A percentile compares a stretch with the other conserved stretches of the same genome.
Evolutionary conservation across 2,797 vertebrate genomes (phyloP).

Genomic region (Arnoldichthys spilopterus): DNA sequence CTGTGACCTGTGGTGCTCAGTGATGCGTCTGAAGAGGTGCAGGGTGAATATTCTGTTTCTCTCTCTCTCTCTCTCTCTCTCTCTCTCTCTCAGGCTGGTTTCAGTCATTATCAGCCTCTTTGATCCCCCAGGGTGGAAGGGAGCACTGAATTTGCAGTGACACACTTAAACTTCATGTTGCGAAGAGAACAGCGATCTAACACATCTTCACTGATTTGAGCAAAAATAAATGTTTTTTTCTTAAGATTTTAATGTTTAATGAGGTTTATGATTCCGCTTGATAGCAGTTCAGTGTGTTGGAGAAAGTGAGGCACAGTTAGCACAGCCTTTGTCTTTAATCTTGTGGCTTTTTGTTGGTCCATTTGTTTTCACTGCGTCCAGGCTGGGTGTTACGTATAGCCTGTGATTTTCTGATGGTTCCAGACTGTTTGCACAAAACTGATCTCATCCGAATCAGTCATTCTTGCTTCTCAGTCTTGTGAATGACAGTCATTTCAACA

Average conservation of each 20-base stretch:
- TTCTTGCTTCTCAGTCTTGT: neutral
- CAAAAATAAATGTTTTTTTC: constrained; percentile 43
- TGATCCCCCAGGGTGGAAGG: constrained; percentile 28
- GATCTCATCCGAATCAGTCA: neutral
- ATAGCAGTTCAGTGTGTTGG: constrained; percentile 2
- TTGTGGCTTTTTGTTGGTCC: neutral
- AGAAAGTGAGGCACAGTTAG: neutral
- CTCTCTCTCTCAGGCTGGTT: constrained; percentile 12
- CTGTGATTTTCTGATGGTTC: too few species aligned
- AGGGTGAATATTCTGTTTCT: constrained; percentile 5
- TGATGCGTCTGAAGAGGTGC: neutral
- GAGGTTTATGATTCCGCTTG: constrained; percentile 12
- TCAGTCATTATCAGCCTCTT: constrained; percentile 46
- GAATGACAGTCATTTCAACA: constrained; percentile 25
- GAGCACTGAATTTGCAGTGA: constrained; percentile 43
- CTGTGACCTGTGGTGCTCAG: constrained; percentile 40
- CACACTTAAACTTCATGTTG: constrained; percentile 42
- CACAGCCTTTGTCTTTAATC: neutral
- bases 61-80: constrained; percentile 3
- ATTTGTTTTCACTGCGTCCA: neutral
- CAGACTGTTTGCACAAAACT: too few species aligned
- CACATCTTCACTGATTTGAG: constrained; percentile 21
- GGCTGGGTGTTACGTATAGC: too few species aligned
- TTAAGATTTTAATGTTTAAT: constrained; percentile 48
- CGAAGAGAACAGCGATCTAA: constrained; percentile 6